Percentiles rank a stretch among this genome's conserved stretches.
Evolutionary conservation across 1,140 invertebrate species (phyloP).

Genomic region (Drosophila tropicalis): DNA sequence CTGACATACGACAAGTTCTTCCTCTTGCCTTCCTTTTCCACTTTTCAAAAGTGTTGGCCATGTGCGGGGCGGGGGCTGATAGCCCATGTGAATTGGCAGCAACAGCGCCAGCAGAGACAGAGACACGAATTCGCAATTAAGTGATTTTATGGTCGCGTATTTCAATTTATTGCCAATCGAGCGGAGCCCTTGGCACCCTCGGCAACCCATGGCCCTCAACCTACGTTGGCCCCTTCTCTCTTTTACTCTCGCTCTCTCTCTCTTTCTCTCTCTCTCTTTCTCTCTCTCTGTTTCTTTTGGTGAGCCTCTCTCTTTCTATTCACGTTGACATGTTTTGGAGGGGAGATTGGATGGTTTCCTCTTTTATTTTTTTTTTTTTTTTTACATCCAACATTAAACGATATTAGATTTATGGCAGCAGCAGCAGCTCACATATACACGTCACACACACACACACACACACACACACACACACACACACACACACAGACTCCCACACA

Average conservation of each 20-base stretch:
- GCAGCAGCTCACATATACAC: too few species aligned
- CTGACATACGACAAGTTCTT: constrained; percentile 24
- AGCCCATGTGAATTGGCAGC: constrained; percentile 10
- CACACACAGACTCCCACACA: too few species aligned
- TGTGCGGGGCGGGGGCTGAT: background rate
- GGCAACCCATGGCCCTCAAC: constrained; percentile 4
- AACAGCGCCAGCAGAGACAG: constrained; percentile 25
- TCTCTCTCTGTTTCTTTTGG: background rate
- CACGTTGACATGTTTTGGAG: constrained; percentile 50
- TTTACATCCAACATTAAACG: constrained; percentile 65
- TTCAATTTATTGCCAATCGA: constrained; percentile 80
- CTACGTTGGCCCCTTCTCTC: background rate
- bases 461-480: too few species aligned
- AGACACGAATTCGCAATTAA: constrained; percentile 78
- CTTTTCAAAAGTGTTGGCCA: constrained; percentile 13
- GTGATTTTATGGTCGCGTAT: constrained; percentile 81
- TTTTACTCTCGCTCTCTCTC: too few species aligned
- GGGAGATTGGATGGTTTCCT: background rate
- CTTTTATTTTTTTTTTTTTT: constrained; percentile 19
- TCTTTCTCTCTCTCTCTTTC: background rate
- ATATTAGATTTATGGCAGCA: constrained; percentile 66
- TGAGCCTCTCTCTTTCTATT: constrained; percentile 12
- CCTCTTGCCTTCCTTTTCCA: constrained; percentile 35
- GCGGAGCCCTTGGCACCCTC: constrained; percentile 51
- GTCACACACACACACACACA: constrained; percentile 4